Evolutionary conservation across 2,888 invertebrate species (phyloP), one percentile per base, ranked within the genome.

Genomic region (Miltochrista miniata): DNA sequence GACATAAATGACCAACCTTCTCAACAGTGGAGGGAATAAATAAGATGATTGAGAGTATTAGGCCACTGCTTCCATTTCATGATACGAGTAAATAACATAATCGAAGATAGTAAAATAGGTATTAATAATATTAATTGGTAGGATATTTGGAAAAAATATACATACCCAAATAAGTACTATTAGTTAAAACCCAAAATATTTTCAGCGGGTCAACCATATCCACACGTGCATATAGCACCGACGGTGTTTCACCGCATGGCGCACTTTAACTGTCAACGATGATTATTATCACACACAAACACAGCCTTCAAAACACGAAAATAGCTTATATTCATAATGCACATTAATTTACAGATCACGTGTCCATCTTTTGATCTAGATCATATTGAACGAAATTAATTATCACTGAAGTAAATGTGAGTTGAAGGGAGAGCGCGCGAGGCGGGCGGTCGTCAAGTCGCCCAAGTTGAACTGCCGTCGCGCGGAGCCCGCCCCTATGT

Each of bases 201-300:
- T 96, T 96, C 83, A 96, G 93, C 82, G 96, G 95, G 93, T 96
- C 95, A 87, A 96, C 95, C 95, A 96, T 96, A 93, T 93, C 92
- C 90, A 74, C 72, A 77, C 74, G 76, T 72, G 79, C 73, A 74
- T 70, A 61, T 55, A 74, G 81, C 82, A 82, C 78, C 80, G 70
- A 68, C 72, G 80, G 79, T 78, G 74, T 73, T 77, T 89, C 85
- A 91, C 85, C 85, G 87, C 90, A 91, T 91, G 85, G 83, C 83
- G 83, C 85, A 81, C 81, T 81, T 63, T 69, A 74, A 76, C 68
- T 74, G 73, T 81, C 79, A 78, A 71, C 75, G 64, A 62, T 59
- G 66, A 70, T 74, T 74, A 71, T 59, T 64, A 72, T 70, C 76
- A 78, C 77, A 67, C 64, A 72, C 67, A 70, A 46, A 63, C 65